phyloP scores from a whole-genome alignment of 2,888 invertebrate genomes.

The Ectemnius cavifrons region DNA sequence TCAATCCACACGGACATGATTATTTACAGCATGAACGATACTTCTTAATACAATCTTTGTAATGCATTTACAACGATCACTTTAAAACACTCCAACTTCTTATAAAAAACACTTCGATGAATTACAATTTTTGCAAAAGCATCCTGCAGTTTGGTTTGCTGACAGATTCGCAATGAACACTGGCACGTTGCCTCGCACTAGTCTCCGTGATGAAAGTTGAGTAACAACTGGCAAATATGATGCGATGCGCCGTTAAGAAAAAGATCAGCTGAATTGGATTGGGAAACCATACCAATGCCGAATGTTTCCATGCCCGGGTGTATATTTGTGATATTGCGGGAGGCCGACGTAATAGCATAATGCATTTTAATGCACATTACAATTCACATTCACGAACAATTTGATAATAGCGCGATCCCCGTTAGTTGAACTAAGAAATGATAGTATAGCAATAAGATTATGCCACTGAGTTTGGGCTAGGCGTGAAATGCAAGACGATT shows the following conservation, averaged over 20 bases:
- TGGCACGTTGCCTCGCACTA: neutral
- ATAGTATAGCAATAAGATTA: constrained; percentile 15
- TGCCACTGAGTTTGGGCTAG: constrained; percentile 13
- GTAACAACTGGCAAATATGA: constrained; percentile 33
- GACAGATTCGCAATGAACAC: neutral
- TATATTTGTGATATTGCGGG: neutral
- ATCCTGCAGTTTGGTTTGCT: neutral
- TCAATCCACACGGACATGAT: constrained; percentile 29
- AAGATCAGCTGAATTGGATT: constrained; percentile 68
- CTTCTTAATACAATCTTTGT: no score
- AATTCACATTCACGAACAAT: neutral
- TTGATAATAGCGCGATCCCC: no score
- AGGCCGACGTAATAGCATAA: constrained; percentile 13
- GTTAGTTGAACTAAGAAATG: no score
- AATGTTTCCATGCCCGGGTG: constrained; percentile 60
- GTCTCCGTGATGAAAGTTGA: constrained; percentile 14
- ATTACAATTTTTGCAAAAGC: neutral
- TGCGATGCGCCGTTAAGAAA: constrained; percentile 12
- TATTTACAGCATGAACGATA: neutral
- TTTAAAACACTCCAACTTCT: no score
- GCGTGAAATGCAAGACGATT: constrained; percentile 9
- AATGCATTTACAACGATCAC: no score
- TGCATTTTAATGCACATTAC: neutral
- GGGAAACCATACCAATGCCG: constrained; percentile 66
- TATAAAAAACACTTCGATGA: neutral